These are phyloP conservation scores for Sycobia sp. DNA, from an alignment of 1,140 invertebrate species.

Conservation along the genomic window DNA sequence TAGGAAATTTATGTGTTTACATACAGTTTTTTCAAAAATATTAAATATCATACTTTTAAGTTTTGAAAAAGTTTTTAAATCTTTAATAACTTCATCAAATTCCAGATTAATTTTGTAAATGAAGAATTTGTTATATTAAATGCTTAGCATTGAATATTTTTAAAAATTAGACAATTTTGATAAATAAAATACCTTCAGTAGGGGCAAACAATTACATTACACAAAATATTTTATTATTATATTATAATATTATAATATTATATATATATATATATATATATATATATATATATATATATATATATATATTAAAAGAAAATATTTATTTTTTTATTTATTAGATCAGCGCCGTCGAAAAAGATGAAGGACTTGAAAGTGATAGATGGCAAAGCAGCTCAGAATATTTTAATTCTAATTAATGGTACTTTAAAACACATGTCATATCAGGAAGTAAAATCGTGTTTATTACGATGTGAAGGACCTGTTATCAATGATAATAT, in stretches of 20 bases:
- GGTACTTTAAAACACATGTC: conserved; percentile 89
- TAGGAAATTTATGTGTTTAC: too few species aligned
- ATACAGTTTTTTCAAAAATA: not conserved
- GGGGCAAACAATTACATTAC: too few species aligned
- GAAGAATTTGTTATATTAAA: conserved; percentile 5
- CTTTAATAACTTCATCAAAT: too few species aligned
- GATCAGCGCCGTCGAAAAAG: conserved; percentile 77
- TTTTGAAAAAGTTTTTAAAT: too few species aligned
- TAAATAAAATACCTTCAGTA: too few species aligned
- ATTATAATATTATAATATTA: conserved; percentile 14
- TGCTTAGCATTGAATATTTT: too few species aligned
- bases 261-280: too few species aligned
- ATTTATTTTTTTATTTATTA: conserved; percentile 47
- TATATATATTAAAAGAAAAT: not conserved
- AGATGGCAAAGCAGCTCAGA: conserved; percentile 92
- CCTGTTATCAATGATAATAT: conserved; percentile 80
- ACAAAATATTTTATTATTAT: too few species aligned
- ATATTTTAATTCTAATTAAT: conserved; percentile 88
- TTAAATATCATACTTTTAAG: conserved; percentile 6
- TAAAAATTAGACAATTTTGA: too few species aligned
- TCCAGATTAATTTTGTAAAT: too few species aligned
- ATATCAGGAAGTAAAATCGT: conserved; percentile 83
- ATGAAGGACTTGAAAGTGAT: conserved; percentile 89
- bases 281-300: too few species aligned
- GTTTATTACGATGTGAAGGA: conserved; percentile 86